Percentiles rank a stretch among this genome's conserved stretches.
Evolutionary conservation across 2,797 vertebrate genomes (phyloP).

Genomic region (Gobio occitaniae): DNA sequence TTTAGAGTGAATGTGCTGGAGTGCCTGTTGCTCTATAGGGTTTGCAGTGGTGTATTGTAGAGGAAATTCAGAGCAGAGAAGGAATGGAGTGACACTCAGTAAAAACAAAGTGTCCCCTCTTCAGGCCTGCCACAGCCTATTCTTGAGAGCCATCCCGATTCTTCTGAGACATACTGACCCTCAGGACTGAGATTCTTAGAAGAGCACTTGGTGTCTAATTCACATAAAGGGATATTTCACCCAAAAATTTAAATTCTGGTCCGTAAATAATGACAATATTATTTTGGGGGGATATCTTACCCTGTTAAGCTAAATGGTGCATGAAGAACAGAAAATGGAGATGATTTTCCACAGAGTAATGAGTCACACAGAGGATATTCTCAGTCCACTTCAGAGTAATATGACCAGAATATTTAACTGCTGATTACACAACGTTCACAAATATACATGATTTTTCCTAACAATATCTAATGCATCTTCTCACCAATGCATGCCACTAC

Average conservation of each 20-base stretch:
- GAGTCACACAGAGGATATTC: not conserved
- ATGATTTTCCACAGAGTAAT: not conserved
- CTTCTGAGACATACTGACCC: slow-evolving; percentile 49
- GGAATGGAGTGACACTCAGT: slow-evolving; percentile 67
- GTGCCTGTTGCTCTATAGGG: slow-evolving; percentile 60
- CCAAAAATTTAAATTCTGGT: not conserved
- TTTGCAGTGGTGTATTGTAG: slow-evolving; percentile 66
- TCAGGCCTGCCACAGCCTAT: slow-evolving; percentile 65
- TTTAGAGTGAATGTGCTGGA: not conserved
- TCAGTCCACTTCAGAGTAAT: not conserved
- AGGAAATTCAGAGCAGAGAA: slow-evolving; percentile 53
- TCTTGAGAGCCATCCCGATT: slow-evolving; percentile 66
- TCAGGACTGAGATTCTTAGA: slow-evolving; percentile 19
- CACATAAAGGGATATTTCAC: not conserved
- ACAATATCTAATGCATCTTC: not conserved
- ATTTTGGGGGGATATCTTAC: not conserved
- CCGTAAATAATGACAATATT: not conserved
- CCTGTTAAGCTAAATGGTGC: not conserved
- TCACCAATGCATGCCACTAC: slow-evolving; percentile 4
- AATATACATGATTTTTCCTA: slow-evolving; percentile 21
- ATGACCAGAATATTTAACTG: not conserved
- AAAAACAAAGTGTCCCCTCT: slow-evolving; percentile 69
- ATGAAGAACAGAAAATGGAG: not conserved
- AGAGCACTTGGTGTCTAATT: not conserved
- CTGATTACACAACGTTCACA: slow-evolving; percentile 16